Evolutionary conservation across 2,797 vertebrate species (phyloP).

Genomic region (Nannoperca australis): DNA sequence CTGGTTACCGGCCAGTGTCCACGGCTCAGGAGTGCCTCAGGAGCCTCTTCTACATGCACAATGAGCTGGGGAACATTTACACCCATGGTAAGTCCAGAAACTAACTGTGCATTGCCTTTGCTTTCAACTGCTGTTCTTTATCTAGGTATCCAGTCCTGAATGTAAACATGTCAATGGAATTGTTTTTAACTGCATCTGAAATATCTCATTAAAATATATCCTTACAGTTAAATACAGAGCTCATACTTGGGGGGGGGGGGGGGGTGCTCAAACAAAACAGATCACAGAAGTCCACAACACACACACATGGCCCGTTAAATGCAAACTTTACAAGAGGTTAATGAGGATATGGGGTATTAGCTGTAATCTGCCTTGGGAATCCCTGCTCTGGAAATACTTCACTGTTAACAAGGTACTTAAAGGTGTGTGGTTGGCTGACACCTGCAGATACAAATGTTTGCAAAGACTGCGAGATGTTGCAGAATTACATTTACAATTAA

Average conservation of each 20-base stretch:
- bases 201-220: background rate
- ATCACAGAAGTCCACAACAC: slow-evolving; percentile 61
- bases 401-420: slow-evolving; percentile 55
- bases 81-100: slow-evolving; percentile 88
- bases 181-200: background rate
- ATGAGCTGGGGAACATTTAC: slow-evolving; percentile 95
- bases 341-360: slow-evolving; percentile 81
- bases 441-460: background rate
- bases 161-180: background rate
- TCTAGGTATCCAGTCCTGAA: background rate
- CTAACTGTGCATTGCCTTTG: background rate
- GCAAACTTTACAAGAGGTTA: slow-evolving; percentile 55
- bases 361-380: slow-evolving; percentile 81
- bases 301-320: slow-evolving; percentile 66
- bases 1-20: slow-evolving; percentile 91
- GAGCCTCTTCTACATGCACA: slow-evolving; percentile 95
- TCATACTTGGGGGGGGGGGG: background rate
- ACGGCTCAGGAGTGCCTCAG: slow-evolving; percentile 87
- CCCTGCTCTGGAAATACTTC: slow-evolving; percentile 72
- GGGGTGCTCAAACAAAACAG: slow-evolving; percentile 14
- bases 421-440: slow-evolving; percentile 19
- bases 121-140: background rate
- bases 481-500: background rate
- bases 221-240: background rate
- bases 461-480: background rate